A percentile compares a stretch with the other conserved stretches of the same genome.
Evolutionary conservation across 1,140 invertebrate species (phyloP).

Genomic region (Bactericera cockerelli): DNA sequence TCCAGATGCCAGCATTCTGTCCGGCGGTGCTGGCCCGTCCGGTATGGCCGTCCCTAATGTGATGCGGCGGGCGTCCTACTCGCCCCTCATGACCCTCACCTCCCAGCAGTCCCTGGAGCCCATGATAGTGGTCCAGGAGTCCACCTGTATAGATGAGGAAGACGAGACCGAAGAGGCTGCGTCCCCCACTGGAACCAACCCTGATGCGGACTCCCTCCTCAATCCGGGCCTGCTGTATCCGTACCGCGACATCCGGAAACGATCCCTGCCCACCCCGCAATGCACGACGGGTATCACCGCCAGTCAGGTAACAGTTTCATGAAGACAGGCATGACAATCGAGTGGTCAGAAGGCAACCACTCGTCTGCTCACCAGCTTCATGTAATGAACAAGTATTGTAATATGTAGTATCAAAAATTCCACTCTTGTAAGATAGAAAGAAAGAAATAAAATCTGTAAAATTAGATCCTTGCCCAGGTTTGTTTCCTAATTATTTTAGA

Average conservation of each 20-base stretch:
- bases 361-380: too few relatives aligned
- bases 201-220: slow-evolving; percentile 36
- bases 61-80: slow-evolving; percentile 1
- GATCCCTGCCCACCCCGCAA: slow-evolving; percentile 62
- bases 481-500: too few relatives aligned
- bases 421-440: too few relatives aligned
- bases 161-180: slow-evolving; percentile 45
- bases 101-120: slow-evolving; percentile 10
- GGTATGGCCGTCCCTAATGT: background rate
- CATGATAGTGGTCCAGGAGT: slow-evolving; percentile 9
- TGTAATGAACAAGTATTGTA: too few relatives aligned
- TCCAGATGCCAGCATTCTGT: background rate
- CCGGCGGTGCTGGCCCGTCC: background rate
- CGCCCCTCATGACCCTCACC: slow-evolving; percentile 3
- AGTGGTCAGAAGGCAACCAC: too few relatives aligned
- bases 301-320: slow-evolving; percentile 58
- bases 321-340: too few relatives aligned
- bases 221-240: slow-evolving; percentile 65
- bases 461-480: too few relatives aligned
- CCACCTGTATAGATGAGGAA: slow-evolving; percentile 19
- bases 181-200: slow-evolving; percentile 29
- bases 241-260: slow-evolving; percentile 56
- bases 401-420: too few relatives aligned
- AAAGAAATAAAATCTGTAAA: too few relatives aligned
- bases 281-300: slow-evolving; percentile 69